Conservation (phyloP, 2,888 invertebrate genomes). For the Kryphioiulus occultus region DNA sequence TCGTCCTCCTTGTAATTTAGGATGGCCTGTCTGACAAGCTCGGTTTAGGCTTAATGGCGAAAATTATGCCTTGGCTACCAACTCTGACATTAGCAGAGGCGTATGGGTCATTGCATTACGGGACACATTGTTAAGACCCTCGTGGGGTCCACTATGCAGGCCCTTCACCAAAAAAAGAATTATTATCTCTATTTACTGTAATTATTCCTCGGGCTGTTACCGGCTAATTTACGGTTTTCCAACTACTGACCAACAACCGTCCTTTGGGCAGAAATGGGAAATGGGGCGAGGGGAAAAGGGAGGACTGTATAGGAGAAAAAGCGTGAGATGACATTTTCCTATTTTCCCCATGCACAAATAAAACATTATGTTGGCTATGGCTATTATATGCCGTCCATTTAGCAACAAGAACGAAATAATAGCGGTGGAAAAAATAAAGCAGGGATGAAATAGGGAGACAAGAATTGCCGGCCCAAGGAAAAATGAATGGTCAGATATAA, state of each 20-base stretch:
- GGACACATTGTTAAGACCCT: constrained; percentile 26
- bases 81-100: not conserved
- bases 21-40: constrained; percentile 16
- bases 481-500: constrained; percentile 43
- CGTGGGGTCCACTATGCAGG: not conserved
- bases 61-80: constrained; percentile 21
- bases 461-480: constrained; percentile 38
- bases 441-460: constrained; percentile 44
- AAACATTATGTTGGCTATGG: constrained; percentile 24
- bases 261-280: not conserved
- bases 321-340: constrained; percentile 37
- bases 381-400: constrained; percentile 44
- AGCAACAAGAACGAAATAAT: constrained; percentile 42
- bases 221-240: constrained; percentile 49
- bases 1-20: constrained; percentile 36
- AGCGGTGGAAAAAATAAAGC: constrained; percentile 41
- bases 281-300: not conserved
- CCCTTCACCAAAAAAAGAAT: constrained; percentile 25
- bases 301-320: not conserved
- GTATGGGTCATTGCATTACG: constrained; percentile 18
- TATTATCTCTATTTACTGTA: constrained; percentile 47
- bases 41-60: constrained; percentile 25
- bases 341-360: constrained; percentile 41
- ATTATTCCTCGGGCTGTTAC: constrained; percentile 50
- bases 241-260: constrained; percentile 33